Evolutionary conservation across 2,888 invertebrate species (phyloP), one percentile per base, ranked within the genome.

Genomic region (Aphidoletes aphidimyza): DNA sequence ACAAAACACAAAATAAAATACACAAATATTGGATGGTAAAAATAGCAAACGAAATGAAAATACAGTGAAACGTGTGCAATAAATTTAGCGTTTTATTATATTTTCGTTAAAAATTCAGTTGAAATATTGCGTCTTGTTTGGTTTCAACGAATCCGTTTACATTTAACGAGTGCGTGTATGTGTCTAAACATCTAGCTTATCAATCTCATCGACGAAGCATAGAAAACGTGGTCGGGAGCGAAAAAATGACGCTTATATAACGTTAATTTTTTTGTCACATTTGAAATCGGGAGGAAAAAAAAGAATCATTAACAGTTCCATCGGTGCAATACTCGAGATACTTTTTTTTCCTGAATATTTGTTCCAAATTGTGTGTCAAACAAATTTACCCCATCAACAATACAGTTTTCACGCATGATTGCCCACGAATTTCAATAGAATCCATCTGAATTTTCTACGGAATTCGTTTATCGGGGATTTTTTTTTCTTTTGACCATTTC

Each of bases 221-320:
- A 14, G 3, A 69, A 30, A 69, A 69, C 11, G 69, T 69, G 69
- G 69, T 69, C 17, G 34, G 17, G 69, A 30, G 30, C 0, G 34
- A 69, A 69, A 54, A 69, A 69, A 69, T 69, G 69, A 22, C 69
- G 69, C 69, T 69, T 69, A 69, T 69, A 69, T 69, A 69, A 69
- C 30, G 26, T 5, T 26, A 26, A 22, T 26, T 26, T 11, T 22
- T 54, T 54, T 42, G 42, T 54, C 54, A 54, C 54, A 54, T 26
- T 26, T 5, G 26, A 54, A 11, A 22, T 54, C 3, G 22, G 26
- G 22, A 26, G 22, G 26, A 54, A 54, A n/a, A n/a, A n/a, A n/a
- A n/a, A n/a, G n/a, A 54, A 3, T 26, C 5, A 54, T 22, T 54
- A 42, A 30, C 34, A 69, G 30, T 30, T 69, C 8, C n/a, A n/a